These are phyloP conservation scores for Stenoptilia bipunctidactyla DNA, from an alignment of 2,888 invertebrate genomes.

Conservation along the genomic window DNA sequence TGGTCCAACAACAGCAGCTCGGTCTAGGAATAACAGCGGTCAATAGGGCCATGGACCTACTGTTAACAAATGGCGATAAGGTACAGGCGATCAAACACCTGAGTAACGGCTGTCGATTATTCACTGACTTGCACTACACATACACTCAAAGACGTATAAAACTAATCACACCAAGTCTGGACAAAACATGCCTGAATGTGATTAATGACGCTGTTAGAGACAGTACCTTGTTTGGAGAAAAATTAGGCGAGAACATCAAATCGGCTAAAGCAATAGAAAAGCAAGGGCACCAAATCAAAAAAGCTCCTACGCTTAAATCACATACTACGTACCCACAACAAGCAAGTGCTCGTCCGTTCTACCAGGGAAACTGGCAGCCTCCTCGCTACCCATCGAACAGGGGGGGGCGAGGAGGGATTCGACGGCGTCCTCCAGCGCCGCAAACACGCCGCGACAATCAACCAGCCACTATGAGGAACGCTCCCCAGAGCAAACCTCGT, in stretches of 20 bases:
- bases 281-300: not conserved
- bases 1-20: constrained; percentile 9
- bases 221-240: not conserved
- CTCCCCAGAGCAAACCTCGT: constrained; percentile 5
- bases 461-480: not conserved
- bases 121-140: constrained; percentile 1
- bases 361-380: constrained; percentile 1
- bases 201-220: not conserved
- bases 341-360: not conserved
- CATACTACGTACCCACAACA: not conserved
- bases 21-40: constrained; percentile 11
- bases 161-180: constrained; percentile 1
- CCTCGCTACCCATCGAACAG: constrained; percentile 1
- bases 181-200: not conserved
- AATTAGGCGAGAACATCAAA: not conserved
- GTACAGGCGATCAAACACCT: constrained; percentile 5
- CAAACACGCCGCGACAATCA: not conserved
- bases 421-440: not conserved
- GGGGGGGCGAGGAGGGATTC: constrained; percentile 1
- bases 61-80: constrained; percentile 7
- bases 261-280: not conserved
- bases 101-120: constrained; percentile 2
- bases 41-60: constrained; percentile 8
- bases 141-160: constrained; percentile 2
- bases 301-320: not conserved